phyloP scores from a whole-genome alignment of 2,797 vertebrate species.

The Harpagifer antarcticus region DNA sequence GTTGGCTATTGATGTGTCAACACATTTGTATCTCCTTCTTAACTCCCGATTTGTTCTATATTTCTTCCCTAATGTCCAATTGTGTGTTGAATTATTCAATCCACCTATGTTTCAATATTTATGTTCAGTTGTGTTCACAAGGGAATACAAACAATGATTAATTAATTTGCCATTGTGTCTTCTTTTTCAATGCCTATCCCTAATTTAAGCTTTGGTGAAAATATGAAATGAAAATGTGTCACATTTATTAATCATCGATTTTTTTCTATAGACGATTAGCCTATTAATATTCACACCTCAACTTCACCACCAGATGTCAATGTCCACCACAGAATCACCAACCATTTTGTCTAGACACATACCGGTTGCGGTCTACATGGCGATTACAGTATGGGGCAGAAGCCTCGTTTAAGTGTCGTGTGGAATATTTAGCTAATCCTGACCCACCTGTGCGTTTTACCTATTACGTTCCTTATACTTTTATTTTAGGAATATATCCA shows the following conservation, averaged over 20 bases:
- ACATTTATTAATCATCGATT: not conserved
- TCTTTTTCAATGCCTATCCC: not conserved
- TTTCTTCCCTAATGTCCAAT: constrained; percentile 34
- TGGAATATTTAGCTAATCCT: not conserved
- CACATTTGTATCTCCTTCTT: constrained; percentile 39
- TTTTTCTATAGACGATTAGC: not conserved
- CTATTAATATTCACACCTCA: constrained; percentile 11
- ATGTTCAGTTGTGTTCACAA: constrained; percentile 46
- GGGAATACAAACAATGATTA: constrained; percentile 35
- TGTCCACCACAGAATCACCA: not conserved
- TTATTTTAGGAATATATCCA: not conserved
- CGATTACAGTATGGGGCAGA: not conserved
- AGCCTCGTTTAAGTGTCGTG: not conserved
- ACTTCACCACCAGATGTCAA: constrained; percentile 46
- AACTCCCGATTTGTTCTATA: constrained; percentile 25
- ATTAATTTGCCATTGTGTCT: constrained; percentile 9
- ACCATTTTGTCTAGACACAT: not conserved
- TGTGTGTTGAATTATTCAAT: constrained; percentile 36
- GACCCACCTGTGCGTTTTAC: not conserved
- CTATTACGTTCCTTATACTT: not conserved
- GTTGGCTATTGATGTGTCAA: constrained; percentile 19
- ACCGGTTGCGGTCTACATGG: not conserved
- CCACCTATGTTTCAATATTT: constrained; percentile 51
- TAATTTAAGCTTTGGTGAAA: not conserved
- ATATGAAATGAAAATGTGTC: not conserved